Conservation (phyloP, 2,113 vertebrate species). For the Probosciger aterrimus region DNA sequence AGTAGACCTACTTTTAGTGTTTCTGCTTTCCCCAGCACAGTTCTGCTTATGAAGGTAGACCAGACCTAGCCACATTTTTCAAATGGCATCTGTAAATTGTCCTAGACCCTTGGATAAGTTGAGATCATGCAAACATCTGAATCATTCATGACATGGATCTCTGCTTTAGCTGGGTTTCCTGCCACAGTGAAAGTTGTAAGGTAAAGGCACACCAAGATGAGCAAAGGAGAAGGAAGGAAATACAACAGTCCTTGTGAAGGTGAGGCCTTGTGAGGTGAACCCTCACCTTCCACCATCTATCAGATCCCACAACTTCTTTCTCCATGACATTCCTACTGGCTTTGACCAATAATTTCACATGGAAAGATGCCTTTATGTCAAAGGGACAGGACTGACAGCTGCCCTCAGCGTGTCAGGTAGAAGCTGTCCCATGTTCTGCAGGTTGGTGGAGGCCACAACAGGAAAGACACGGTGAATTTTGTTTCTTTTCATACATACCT, state of each 20-base stretch:
- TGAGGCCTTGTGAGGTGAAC: background rate
- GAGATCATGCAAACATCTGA: background rate
- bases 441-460: background rate
- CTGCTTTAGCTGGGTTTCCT: background rate
- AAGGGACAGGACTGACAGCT: background rate
- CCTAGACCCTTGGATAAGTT: background rate
- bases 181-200: background rate
- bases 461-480: background rate
- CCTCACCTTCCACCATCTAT: background rate
- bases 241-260: background rate
- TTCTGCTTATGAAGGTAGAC: background rate
- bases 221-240: background rate
- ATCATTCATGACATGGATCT: background rate
- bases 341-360: background rate
- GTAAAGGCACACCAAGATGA: background rate
- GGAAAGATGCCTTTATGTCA: background rate
- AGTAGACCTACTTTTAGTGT: background rate
- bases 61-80: background rate
- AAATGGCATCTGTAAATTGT: background rate
- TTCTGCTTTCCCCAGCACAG: background rate
- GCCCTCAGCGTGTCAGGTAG: too few species aligned
- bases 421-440: background rate
- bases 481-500: background rate
- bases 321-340: background rate
- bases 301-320: background rate